These are phyloP conservation scores for Sula dactylatra DNA, from an alignment of 2,113 vertebrate genomes.

Conservation along the genomic window DNA sequence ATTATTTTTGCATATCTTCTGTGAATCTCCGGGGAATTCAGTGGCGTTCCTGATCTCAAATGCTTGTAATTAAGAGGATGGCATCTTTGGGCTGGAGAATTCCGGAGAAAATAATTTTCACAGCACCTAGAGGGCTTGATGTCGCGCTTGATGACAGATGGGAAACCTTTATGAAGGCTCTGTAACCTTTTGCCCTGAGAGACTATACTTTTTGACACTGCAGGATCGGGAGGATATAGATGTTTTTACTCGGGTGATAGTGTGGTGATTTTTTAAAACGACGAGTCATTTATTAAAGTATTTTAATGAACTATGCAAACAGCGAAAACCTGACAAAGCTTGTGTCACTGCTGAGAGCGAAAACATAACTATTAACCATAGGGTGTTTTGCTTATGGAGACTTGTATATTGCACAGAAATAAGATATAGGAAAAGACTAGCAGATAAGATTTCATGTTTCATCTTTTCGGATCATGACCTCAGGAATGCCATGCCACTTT, in stretches of 20 bases:
- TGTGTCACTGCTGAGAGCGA: slow-evolving; percentile 50
- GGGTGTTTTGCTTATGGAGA: background rate
- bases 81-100: slow-evolving; percentile 53
- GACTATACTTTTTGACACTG: slow-evolving; percentile 56
- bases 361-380: slow-evolving; percentile 42
- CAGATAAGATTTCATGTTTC: background rate
- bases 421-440: slow-evolving; percentile 17
- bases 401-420: background rate
- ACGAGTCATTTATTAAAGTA: slow-evolving; percentile 32
- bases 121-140: slow-evolving; percentile 52
- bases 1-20: slow-evolving; percentile 60
- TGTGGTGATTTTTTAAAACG: slow-evolving; percentile 40
- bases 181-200: slow-evolving; percentile 46
- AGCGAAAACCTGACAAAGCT: slow-evolving; percentile 49
- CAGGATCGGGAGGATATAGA: slow-evolving; percentile 45
- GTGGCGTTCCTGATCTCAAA: slow-evolving; percentile 59
- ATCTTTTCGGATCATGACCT: slow-evolving; percentile 14
- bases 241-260: slow-evolving; percentile 52
- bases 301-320: slow-evolving; percentile 55
- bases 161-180: slow-evolving; percentile 58
- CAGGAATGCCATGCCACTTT: background rate
- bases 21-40: slow-evolving; percentile 48
- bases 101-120: slow-evolving; percentile 52
- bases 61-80: slow-evolving; percentile 72
- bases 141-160: slow-evolving; percentile 44